phyloP scores from a whole-genome alignment of 2,888 invertebrate genomes.

The Gnatocerus cornutus region DNA sequence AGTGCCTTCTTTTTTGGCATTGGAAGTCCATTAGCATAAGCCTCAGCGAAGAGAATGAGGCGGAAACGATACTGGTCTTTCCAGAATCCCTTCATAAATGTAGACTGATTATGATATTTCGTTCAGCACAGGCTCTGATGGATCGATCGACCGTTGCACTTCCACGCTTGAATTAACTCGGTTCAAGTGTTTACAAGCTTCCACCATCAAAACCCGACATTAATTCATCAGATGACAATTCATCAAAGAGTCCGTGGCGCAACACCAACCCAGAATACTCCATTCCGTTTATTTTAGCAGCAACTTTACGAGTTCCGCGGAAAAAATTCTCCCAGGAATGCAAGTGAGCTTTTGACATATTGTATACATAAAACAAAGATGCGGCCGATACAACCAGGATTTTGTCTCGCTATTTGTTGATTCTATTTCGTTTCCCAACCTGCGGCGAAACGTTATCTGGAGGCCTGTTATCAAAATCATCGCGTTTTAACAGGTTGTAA shows the following conservation, averaged over 20 bases:
- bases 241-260: slow-evolving; percentile 20
- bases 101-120: slow-evolving; percentile 6
- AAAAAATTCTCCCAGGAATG: slow-evolving; percentile 25
- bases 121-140: slow-evolving; percentile 18
- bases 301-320: slow-evolving; percentile 25
- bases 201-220: slow-evolving; percentile 13
- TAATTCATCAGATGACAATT: slow-evolving; percentile 12
- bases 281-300: slow-evolving; percentile 30
- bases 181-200: slow-evolving; percentile 17
- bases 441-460: slow-evolving; percentile 24
- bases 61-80: no score
- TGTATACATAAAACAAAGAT: slow-evolving; percentile 20
- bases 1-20: neutral
- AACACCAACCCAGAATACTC: slow-evolving; percentile 10
- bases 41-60: neutral
- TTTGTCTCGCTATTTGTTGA: slow-evolving; percentile 30
- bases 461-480: slow-evolving; percentile 27
- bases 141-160: slow-evolving; percentile 25
- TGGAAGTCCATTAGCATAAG: neutral
- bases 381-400: slow-evolving; percentile 16
- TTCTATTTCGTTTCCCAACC: slow-evolving; percentile 37
- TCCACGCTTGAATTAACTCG: slow-evolving; percentile 20
- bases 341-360: slow-evolving; percentile 15
- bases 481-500: slow-evolving; percentile 38
- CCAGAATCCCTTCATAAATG: neutral